Evolutionary conservation across 2,797 vertebrate species (phyloP).

Genomic region (Varecia variegata): DNA sequence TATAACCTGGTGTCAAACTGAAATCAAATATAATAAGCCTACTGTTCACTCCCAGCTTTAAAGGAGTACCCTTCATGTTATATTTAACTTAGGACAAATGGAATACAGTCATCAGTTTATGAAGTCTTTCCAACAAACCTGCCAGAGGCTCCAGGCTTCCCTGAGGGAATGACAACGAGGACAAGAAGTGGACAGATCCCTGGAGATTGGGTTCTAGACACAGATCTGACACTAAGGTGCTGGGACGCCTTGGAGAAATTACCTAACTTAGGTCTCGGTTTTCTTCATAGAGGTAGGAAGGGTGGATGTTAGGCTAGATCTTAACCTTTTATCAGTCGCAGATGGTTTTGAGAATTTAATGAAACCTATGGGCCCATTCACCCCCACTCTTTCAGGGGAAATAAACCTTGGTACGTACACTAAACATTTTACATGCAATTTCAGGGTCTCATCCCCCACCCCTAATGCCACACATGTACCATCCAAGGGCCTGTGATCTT

Average conservation of each 20-base stretch:
- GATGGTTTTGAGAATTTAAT: background rate
- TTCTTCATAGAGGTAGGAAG: background rate
- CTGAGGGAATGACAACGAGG: background rate
- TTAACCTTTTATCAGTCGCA: background rate
- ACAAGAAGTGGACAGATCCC: background rate
- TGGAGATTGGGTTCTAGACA: background rate
- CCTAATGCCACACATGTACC: background rate
- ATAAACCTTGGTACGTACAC: background rate
- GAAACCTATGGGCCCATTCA: background rate
- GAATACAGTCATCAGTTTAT: background rate
- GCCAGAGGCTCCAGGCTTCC: background rate
- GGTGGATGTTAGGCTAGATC: background rate
- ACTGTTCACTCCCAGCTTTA: background rate
- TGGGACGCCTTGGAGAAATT: too few species aligned
- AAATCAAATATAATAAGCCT: background rate
- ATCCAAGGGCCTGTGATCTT: background rate
- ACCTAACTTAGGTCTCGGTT: background rate
- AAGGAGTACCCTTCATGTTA: background rate
- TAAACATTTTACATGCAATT: background rate
- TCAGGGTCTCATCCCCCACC: background rate
- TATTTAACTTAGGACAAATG: conserved; percentile 23
- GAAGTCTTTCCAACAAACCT: background rate
- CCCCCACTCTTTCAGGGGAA: background rate
- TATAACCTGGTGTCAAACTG: background rate
- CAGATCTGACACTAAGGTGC: background rate